Percentiles rank a stretch among this genome's conserved stretches.
Conservation (phyloP, 2,888 invertebrate species). For the Encarsia formosa region DNA sequence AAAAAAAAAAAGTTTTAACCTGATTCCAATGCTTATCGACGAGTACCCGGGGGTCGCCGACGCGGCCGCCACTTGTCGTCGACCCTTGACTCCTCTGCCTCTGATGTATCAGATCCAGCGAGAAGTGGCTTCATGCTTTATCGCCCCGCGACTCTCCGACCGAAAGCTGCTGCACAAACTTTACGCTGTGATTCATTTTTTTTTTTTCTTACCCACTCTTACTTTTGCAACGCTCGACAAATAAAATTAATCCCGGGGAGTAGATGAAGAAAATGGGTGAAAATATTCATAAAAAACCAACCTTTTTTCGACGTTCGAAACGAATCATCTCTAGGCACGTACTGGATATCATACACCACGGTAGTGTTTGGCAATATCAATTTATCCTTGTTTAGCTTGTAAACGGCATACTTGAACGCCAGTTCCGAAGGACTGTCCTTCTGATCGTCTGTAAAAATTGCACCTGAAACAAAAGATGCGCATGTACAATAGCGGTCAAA, state of each 20-base stretch:
- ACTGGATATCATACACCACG: conserved; percentile 88
- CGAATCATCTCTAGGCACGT: conserved; percentile 83
- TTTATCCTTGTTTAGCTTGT: conserved; percentile 86
- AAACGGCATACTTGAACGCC: conserved; percentile 92
- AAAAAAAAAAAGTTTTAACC: conserved; percentile 26
- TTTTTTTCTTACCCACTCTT: no score
- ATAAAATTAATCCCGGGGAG: no score
- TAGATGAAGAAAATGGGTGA: no score
- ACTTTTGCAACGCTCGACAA: no score
- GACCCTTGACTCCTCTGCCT: no score
- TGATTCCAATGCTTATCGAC: conserved; percentile 16
- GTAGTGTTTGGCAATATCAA: conserved; percentile 79
- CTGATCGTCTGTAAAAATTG: conserved; percentile 87
- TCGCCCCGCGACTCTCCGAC: no score
- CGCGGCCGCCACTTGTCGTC: no score
- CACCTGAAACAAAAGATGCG: conserved; percentile 70
- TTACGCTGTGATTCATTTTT: background rate
- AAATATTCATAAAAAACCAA: no score
- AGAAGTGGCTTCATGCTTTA: conserved; percentile 27
- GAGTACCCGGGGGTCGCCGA: background rate
- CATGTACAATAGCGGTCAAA: no score
- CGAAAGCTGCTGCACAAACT: no score
- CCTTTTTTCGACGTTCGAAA: conserved; percentile 90
- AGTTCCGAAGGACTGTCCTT: conserved; percentile 81
- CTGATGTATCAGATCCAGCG: conserved; percentile 19